These are phyloP conservation scores for Hybognathus amarus DNA, from an alignment of 2,797 vertebrate species.

Conservation along the genomic window DNA sequence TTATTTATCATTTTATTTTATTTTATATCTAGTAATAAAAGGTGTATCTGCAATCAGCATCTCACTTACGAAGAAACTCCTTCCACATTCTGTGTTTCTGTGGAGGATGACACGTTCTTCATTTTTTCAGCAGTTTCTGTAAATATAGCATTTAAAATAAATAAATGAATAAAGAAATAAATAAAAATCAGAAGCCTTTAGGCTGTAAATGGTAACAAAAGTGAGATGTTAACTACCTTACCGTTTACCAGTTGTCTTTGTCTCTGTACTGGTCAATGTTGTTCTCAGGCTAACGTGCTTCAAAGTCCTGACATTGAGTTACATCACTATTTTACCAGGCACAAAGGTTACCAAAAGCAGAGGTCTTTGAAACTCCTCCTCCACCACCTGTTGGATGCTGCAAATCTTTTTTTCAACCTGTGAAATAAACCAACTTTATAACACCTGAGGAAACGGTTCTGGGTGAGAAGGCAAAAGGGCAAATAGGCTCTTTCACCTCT, in stretches of 20 bases:
- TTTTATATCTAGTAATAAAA: no score
- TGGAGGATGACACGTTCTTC: constrained; percentile 50
- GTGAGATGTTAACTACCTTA: background rate
- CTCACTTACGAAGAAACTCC: constrained; percentile 67
- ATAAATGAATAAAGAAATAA: background rate
- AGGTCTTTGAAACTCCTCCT: constrained; percentile 34
- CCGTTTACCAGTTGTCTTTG: constrained; percentile 22
- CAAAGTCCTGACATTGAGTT: background rate
- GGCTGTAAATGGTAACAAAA: background rate
- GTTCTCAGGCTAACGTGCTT: constrained; percentile 1
- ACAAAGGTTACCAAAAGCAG: constrained; percentile 56
- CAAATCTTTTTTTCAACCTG: background rate
- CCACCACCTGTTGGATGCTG: background rate
- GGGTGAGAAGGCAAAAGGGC: constrained; percentile 24
- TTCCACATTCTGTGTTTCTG: constrained; percentile 16
- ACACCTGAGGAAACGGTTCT: background rate
- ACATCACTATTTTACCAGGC: constrained; percentile 47
- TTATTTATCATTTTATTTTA: no score
- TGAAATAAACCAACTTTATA: constrained; percentile 28
- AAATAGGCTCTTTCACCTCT: background rate
- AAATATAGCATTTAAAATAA: background rate
- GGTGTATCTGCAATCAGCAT: background rate
- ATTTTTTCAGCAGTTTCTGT: constrained; percentile 62
- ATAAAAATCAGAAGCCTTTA: background rate
- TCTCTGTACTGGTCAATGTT: background rate